Evolutionary conservation across 2,113 vertebrate species (phyloP).

Genomic region (Notarius quadriscutis): DNA sequence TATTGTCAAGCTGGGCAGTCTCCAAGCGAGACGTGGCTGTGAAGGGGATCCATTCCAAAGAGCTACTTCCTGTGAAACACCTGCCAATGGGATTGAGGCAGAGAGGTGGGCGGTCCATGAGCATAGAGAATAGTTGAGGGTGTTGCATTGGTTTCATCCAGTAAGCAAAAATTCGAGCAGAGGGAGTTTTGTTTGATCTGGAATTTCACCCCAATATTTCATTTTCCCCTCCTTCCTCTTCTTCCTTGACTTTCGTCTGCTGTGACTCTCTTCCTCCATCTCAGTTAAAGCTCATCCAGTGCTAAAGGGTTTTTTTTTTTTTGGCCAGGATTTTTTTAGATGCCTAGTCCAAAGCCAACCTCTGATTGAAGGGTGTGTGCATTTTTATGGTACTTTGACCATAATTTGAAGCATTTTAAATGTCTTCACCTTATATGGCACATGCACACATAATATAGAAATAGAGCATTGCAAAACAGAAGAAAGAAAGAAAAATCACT

Average conservation of each 20-base stretch:
- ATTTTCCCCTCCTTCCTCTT: not conserved
- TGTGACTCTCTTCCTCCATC: not conserved
- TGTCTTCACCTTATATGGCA: constrained; percentile 19
- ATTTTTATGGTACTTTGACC: constrained; percentile 24
- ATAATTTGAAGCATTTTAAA: constrained; percentile 19
- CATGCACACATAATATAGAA: not conserved
- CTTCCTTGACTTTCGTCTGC: not conserved
- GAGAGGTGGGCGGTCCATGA: not conserved
- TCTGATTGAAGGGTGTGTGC: constrained; percentile 38
- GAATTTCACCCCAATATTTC: constrained; percentile 21
- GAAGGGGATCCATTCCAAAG: constrained; percentile 40
- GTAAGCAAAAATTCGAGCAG: constrained; percentile 5
- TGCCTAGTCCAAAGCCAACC: not conserved
- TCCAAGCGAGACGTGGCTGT: constrained; percentile 57
- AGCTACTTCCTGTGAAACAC: constrained; percentile 42
- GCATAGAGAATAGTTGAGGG: constrained; percentile 21
- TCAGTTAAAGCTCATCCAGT: not conserved
- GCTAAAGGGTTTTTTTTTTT: not conserved
- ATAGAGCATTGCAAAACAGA: constrained; percentile 2
- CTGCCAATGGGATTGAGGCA: constrained; percentile 32
- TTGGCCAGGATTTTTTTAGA: constrained; percentile 6
- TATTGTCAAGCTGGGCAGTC: constrained; percentile 48
- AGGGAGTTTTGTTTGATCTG: constrained; percentile 16
- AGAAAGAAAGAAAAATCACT: not conserved
- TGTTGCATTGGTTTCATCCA: constrained; percentile 19